Percentiles rank a stretch among this genome's conserved stretches.
Conservation (phyloP, 2,888 invertebrate species). For the Xiphydria camelus region DNA sequence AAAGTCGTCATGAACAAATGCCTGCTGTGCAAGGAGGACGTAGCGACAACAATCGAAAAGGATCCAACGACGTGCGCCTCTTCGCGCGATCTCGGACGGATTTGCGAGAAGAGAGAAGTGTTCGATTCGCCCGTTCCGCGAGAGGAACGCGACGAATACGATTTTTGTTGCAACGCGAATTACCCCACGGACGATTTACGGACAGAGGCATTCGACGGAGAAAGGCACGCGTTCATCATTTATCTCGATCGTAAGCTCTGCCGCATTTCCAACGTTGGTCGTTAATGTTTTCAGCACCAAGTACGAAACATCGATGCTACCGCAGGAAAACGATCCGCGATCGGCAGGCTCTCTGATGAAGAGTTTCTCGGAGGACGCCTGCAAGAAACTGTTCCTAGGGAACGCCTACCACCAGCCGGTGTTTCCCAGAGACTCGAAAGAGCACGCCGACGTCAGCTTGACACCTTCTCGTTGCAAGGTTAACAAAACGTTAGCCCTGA, state of each 20-base stretch:
- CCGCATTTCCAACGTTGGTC: background rate
- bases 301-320: conserved; percentile 59
- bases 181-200: conserved; percentile 3
- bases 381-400: conserved; percentile 45
- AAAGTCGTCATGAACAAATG: conserved; percentile 48
- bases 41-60: conserved; percentile 1
- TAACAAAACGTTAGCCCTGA: conserved; percentile 66
- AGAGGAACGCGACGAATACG: conserved; percentile 25
- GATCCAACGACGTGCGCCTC: conserved; percentile 26
- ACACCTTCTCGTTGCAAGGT: conserved; percentile 46
- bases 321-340: conserved; percentile 60
- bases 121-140: conserved; percentile 28
- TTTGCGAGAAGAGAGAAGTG: conserved; percentile 43
- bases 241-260: too few species aligned
- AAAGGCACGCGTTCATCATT: conserved; percentile 7
- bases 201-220: conserved; percentile 1
- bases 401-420: conserved; percentile 45
- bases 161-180: conserved; percentile 34
- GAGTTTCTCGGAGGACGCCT: conserved; percentile 34
- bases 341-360: conserved; percentile 62
- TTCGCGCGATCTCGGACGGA: conserved; percentile 22
- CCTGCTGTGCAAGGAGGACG: conserved; percentile 33
- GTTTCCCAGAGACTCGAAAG: conserved; percentile 43
- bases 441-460: conserved; percentile 33
- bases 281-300: conserved; percentile 12